These are phyloP conservation scores for Aldrovandia affinis DNA, from an alignment of 2,797 vertebrate genomes.

Conservation along the genomic window DNA sequence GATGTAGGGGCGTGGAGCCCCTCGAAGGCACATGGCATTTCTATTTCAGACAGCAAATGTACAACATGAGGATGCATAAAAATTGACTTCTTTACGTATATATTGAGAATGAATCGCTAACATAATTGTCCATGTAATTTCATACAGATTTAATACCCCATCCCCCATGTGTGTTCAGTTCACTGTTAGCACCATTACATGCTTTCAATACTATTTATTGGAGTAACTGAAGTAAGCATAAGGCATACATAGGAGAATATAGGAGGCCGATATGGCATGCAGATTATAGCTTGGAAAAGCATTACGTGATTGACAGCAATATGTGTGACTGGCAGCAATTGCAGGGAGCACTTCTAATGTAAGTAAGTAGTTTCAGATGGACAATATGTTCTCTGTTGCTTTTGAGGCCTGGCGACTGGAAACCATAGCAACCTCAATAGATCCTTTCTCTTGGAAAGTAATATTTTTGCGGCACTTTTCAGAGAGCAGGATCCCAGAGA, in stretches of 20 bases:
- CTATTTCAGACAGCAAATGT: constrained; percentile 55
- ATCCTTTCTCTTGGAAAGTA: constrained; percentile 52
- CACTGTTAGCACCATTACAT: constrained; percentile 60
- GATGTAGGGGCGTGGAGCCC: constrained; percentile 55
- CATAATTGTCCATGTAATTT: constrained; percentile 56
- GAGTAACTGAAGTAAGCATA: constrained; percentile 31
- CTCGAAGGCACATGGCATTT: constrained; percentile 60
- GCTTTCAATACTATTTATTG: constrained; percentile 49
- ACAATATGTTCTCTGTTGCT: constrained; percentile 39
- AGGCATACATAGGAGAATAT: constrained; percentile 11
- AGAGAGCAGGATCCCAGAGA: constrained; percentile 51
- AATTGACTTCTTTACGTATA: constrained; percentile 28
- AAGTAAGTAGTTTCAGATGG: constrained; percentile 55
- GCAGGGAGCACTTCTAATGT: neutral
- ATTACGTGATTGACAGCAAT: constrained; percentile 8
- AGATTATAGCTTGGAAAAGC: constrained; percentile 37
- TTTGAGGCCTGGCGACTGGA: constrained; percentile 60
- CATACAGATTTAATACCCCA: constrained; percentile 39
- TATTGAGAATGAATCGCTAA: constrained; percentile 58
- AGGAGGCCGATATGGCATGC: constrained; percentile 52
- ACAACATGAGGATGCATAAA: constrained; percentile 55
- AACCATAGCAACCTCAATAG: constrained; percentile 69
- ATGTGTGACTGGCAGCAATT: neutral
- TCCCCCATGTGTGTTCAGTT: constrained; percentile 25
- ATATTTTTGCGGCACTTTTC: constrained; percentile 54